Percentiles rank a stretch among this genome's conserved stretches.
Evolutionary conservation across 2,113 vertebrate genomes (phyloP).

Genomic region (Anoura caudifer): DNA sequence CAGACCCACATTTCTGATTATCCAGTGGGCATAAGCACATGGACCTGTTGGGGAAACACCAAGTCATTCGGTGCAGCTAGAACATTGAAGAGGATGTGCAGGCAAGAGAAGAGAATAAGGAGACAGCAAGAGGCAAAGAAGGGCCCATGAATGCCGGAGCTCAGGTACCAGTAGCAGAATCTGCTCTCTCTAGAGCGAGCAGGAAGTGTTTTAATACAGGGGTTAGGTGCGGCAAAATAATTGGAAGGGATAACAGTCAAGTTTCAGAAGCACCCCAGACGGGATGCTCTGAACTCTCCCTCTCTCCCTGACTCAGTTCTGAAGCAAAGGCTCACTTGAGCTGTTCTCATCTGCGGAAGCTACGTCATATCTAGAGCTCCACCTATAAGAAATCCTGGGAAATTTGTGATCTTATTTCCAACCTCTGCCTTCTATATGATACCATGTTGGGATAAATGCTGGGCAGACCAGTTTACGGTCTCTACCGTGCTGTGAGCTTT

Average conservation of each 20-base stretch:
- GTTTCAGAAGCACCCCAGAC: background rate
- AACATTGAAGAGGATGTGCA: background rate
- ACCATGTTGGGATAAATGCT: background rate
- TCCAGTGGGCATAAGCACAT: background rate
- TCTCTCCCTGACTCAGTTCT: background rate
- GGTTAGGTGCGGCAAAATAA: background rate
- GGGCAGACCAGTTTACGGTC: background rate
- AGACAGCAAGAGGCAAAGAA: background rate
- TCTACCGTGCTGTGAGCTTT: background rate
- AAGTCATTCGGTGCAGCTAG: background rate
- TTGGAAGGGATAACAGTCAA: background rate
- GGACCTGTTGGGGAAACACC: background rate
- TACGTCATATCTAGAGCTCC: background rate
- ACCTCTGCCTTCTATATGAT: background rate
- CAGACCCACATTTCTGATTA: background rate
- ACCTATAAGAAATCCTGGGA: background rate
- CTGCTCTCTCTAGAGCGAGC: background rate
- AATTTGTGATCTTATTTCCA: background rate
- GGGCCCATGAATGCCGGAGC: background rate
- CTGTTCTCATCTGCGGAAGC: background rate
- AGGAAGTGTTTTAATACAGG: background rate
- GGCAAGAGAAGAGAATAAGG: background rate
- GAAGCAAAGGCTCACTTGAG: background rate
- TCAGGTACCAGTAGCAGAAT: background rate
- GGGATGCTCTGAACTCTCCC: background rate